Base-by-base conservation (phyloP, 2,888 invertebrate genomes). In the Empis stercorea region DNA sequence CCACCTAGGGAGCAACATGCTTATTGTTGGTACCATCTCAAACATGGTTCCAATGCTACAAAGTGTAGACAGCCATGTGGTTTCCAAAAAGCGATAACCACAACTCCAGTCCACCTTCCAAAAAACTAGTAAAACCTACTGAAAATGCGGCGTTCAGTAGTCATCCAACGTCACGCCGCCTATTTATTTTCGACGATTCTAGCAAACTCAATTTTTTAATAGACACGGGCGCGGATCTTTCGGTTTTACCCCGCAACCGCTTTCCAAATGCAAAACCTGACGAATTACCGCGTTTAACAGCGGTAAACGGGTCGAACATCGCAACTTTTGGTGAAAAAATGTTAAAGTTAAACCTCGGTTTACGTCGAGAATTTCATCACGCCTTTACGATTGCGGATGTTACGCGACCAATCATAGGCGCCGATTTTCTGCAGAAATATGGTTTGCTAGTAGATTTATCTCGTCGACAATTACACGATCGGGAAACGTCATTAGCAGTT, bases 321-420 rank as follows among this genome's bases (percentile, higher is more conserved):
- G 11, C n/a, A 15, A 38, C 37, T 5, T 38, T 10, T 17, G 37
- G 37, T 14, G 15, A 4, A 14, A 16, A 10, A 15, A 7, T 38
- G 10, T 10, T 38, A 10, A 38, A 15, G 16, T 14, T 38, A 38
- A 15, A 38, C 17, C 10, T 38, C n/a, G 37, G 37, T 15, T 38
- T 38, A 14, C n/a, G 36, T 14, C 36, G 36, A 36, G 13, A 9
- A 7, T 36, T 50, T 38, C 27, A 14, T 20, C 48, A 48, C 44
- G 37, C 23, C 39, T 51, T 47, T 16, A 38, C 41, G 30, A 30
- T 49, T 10, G 51, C 51, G 7, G 39, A 44, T n/a, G 49, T 51
- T 7, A 48, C 43, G 37, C 20, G 42, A 15, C 49, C 51, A 13
- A 51, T 51, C 10, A 49, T 50, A 23, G 49, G 49, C n/a, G 49